Conservation (phyloP, 2,797 vertebrate species). For the Sebastiscus tertius region DNA sequence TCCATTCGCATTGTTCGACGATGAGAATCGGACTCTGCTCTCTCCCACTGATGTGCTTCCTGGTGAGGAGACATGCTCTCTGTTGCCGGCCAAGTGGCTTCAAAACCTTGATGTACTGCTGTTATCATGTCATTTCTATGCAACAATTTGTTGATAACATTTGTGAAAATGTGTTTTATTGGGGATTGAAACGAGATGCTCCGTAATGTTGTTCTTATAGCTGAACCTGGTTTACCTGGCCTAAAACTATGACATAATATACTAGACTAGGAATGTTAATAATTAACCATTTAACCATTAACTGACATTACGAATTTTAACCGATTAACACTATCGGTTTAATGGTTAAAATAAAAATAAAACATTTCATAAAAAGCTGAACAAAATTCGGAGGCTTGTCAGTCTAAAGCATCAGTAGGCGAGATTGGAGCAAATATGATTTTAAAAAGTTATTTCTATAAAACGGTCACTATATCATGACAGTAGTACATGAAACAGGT, state of each 20-base stretch:
- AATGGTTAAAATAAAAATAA: no score
- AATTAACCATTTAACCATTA: no score
- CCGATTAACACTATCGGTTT: no score
- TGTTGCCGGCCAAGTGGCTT: not conserved
- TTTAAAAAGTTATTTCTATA: no score
- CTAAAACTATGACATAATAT: not conserved
- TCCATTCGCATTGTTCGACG: slow-evolving; percentile 11
- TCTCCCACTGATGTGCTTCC: not conserved
- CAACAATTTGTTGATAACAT: not conserved
- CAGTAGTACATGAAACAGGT: no score
- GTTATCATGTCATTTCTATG: not conserved
- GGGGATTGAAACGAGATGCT: not conserved
- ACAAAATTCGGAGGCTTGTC: no score
- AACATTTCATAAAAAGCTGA: no score
- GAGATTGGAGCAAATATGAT: no score
- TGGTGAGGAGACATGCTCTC: not conserved
- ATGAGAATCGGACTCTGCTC: slow-evolving; percentile 13
- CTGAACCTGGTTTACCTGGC: not conserved
- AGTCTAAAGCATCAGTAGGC: no score
- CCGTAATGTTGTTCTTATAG: not conserved
- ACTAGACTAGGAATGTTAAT: not conserved
- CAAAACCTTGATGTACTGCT: not conserved
- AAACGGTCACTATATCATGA: no score
- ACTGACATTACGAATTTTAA: no score
- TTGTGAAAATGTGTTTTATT: not conserved